Evolutionary conservation across 2,113 vertebrate species (phyloP), one percentile per base, ranked within the genome.

Genomic region (Carassius auratus): DNA sequence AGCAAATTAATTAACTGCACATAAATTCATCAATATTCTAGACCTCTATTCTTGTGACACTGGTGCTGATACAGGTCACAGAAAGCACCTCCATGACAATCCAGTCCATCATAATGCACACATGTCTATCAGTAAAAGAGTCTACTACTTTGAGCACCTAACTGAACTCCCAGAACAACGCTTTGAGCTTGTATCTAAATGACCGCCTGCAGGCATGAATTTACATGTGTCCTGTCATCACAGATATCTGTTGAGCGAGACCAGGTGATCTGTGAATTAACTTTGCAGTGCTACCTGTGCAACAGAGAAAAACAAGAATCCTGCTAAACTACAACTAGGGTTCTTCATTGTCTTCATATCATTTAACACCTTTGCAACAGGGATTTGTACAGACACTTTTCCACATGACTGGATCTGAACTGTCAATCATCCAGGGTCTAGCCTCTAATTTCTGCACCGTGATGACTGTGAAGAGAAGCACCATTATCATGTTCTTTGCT

Each of bases 161-260:
- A 3, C n/a, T 76, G 45, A 76, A 26, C 13, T 30, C 45, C 42
- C 45, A 50, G 38, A 76, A 76, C 73, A 76, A n/a, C 9, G 2
- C 69, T 12, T 17, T 0, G 0, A n/a, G 69, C 73, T 75, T 26
- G 42, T 75, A 26, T 75, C n/a, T 26, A 26, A 42, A 42, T 42
- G 45, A 15, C 38, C 26, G 73, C 42, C 42, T 75, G n/a, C 14
- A 50, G 73, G 42, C 42, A 50, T 75, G 13, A n/a, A 7, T 75
- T 75, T 75, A 75, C 73, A 75, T 48, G 45, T 75, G 73, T 75
- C 73, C n/a, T 50, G 73, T 75, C 73, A 48, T 14, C 12, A 45
- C 42, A 26, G 38, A 75, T 75, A 68, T 73, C 36, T 23, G 71
- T 17, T 38, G 33, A 48, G 73, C 8, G 3, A 48, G 15, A 48